Evolutionary conservation across 2,888 invertebrate genomes (phyloP).

Genomic region (Cataglyphis albicans): DNA sequence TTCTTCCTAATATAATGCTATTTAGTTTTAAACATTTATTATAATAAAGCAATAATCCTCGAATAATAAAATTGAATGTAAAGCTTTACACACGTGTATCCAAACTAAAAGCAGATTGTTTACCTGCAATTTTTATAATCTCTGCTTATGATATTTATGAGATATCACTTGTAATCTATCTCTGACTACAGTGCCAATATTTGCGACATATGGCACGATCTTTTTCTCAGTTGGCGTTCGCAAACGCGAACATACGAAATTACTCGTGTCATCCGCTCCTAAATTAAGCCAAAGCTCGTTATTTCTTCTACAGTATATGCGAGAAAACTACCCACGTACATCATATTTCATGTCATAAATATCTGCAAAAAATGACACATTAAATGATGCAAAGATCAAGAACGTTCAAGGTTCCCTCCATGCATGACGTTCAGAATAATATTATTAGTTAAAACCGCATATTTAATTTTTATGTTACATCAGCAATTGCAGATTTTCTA

Average conservation of each 20-base stretch:
- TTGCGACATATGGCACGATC: slow-evolving; percentile 25
- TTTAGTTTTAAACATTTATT: background rate
- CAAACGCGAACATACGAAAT: slow-evolving; percentile 40
- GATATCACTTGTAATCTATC: background rate
- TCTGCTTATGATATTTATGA: slow-evolving; percentile 11
- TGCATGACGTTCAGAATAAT: slow-evolving; percentile 13
- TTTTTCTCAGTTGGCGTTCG: slow-evolving; percentile 31
- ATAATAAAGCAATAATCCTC: background rate
- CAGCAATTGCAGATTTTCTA: slow-evolving; percentile 1
- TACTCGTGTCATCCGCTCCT: slow-evolving; percentile 31
- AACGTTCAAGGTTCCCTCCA: slow-evolving; percentile 31
- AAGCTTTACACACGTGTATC: background rate
- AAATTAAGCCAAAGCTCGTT: slow-evolving; percentile 42
- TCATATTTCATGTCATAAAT: slow-evolving; percentile 36
- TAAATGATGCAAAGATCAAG: slow-evolving; percentile 59
- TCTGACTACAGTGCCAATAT: slow-evolving; percentile 8
- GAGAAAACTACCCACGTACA: slow-evolving; percentile 16
- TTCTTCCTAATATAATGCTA: background rate
- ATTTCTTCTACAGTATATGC: slow-evolving; percentile 20
- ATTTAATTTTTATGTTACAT: slow-evolving; percentile 1
- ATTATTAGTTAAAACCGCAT: background rate
- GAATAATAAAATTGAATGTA: background rate
- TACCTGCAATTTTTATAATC: background rate
- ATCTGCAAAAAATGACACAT: slow-evolving; percentile 41
- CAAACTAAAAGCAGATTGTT: background rate